Evolutionary conservation across 2,113 vertebrate species (phyloP), one percentile per base, ranked within the genome.

Genomic region (Leptocoma aspasia): DNA sequence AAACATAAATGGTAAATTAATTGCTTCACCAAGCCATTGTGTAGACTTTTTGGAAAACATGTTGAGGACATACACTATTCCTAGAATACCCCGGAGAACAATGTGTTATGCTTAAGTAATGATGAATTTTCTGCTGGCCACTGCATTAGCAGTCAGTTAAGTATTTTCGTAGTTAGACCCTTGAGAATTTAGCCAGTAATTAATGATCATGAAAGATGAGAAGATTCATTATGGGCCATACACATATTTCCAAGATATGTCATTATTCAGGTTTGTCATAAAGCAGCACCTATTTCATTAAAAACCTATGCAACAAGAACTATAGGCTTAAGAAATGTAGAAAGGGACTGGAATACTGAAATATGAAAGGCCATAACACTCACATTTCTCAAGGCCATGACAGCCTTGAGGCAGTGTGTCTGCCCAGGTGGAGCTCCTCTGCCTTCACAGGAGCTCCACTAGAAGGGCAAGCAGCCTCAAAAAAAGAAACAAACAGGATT

Each of bases 1-100:
- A 95, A 96, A 94, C 47, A 77, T 39, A 94, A 96, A 94, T 89
- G 76, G 35, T 61, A 45, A 41, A 91, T 92, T 92, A 94, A 85
- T 92, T 65, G 49, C 65, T 49, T 79, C 44, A 39, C 57, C 60
- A 80, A 92, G 41, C 33, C 80, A 26, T 79, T 90, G 57, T 65
- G 64, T 33, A 84, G 13, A 64, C 28, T 64, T 44, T 94, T 93
- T 68, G 90, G 94, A 96, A 71, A 77, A 84, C 37, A 86, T 31
- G 52, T 27, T 84, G 75, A 91, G 89, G 92, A 82, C 60, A 73
- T 45, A 92, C 45, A 45, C 44, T 71, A 64, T 79, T 91, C 71
- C 63, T 31, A 39, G 64, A 86, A 72, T 41, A 86, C 75, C 31
- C 65, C 10, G 6, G 86, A 92, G 92, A 90, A 79, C 89, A 77